Base-by-base conservation (phyloP, 2,888 invertebrate genomes). In the Temnothorax rugatulus region DNA sequence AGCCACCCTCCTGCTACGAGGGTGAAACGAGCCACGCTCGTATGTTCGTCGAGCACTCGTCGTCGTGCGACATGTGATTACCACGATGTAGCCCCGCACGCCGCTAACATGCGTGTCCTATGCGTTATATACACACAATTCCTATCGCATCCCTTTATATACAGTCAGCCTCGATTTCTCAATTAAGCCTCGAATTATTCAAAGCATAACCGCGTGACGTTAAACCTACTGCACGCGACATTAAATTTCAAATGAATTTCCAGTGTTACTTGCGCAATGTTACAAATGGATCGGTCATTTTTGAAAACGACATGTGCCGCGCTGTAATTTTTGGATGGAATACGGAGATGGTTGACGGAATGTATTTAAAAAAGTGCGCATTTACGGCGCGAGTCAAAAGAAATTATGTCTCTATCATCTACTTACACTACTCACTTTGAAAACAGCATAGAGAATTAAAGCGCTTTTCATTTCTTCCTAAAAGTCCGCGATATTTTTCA, bases 11-110 rank as follows among this genome's bases (percentile, higher is more conserved):
- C 57, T 63, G 50, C 29, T 59, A 64, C 64, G 44, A 61, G 77
- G 52, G 81, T 63, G 59, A 41, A 41, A 21, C 29, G 81, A 57
- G 44, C 57, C 69, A 13, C 84, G 79, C 82, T 21, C n/a, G 21
- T 57, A 86, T 82, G 87, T 21, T 83, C 68, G 59, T 57, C 64
- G 64, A 69, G 54, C 83, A 68, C 52, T 69, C 77, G 83, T 86
- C 84, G 83, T 87, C 83, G 77, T 86, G 87, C 84, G 88, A 84
- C 41, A 66, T 29, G 52, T 64, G 81, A 89, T 84, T 82, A 83
- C 84, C 64, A 84, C 77, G 84, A 85, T 85, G 84, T 69, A 89
- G 66, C 75, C 83, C 66, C 68, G 77, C 87, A 82, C 84, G 79
- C 54, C 61, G 73, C 81, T 85, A 7, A 34, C 44, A 79, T 71